Conservation (phyloP, 1,140 invertebrate genomes). For the Megalonaias nervosa region DNA sequence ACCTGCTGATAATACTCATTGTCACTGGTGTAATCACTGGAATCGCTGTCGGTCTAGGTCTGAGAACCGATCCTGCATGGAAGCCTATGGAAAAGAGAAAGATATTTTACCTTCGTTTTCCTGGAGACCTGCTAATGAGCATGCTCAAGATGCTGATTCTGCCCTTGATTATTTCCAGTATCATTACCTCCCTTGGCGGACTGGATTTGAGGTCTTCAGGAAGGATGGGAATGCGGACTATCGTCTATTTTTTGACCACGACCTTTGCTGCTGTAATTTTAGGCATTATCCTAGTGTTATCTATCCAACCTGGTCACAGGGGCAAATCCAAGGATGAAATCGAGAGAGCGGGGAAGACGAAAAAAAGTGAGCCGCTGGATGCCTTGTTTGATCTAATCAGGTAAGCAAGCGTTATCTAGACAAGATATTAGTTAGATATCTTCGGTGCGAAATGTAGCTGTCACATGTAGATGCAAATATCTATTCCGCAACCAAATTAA, state of each 20-base stretch:
- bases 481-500: too few relatives aligned
- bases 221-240: constrained; percentile 75
- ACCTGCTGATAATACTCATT: constrained; percentile 71
- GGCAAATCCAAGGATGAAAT: constrained; percentile 27
- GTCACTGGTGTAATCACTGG: constrained; percentile 52
- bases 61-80: constrained; percentile 44
- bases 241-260: constrained; percentile 92
- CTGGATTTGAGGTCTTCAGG: constrained; percentile 58
- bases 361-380: constrained; percentile 73
- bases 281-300: constrained; percentile 60
- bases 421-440: too few relatives aligned
- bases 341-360: constrained; percentile 25
- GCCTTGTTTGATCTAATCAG: constrained; percentile 92
- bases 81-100: constrained; percentile 47
- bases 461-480: too few relatives aligned
- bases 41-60: constrained; percentile 41
- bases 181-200: constrained; percentile 63
- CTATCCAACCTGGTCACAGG: constrained; percentile 61
- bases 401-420: constrained; percentile 71
- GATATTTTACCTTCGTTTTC: constrained; percentile 67
- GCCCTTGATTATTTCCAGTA: constrained; percentile 71
- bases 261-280: constrained; percentile 77
- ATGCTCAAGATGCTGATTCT: constrained; percentile 74
- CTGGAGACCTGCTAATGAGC: constrained; percentile 72
- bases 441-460: too few relatives aligned